Conservation (phyloP, 1,140 invertebrate genomes). For the Zaprionus ghesquierei region DNA sequence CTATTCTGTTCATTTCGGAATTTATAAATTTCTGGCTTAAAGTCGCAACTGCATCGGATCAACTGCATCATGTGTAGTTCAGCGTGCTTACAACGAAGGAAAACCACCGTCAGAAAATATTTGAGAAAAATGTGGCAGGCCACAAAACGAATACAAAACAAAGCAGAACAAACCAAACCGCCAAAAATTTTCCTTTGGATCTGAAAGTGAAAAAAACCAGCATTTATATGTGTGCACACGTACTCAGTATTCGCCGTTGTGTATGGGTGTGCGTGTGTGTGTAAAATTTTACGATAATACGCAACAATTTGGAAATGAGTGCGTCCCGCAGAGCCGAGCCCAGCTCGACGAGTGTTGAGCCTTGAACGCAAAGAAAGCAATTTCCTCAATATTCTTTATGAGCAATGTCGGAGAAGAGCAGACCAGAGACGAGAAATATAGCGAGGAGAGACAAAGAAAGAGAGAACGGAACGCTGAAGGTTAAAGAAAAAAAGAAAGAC, state of each 20-base stretch:
- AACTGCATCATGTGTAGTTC: conserved; percentile 42
- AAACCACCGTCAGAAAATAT: conserved; percentile 49
- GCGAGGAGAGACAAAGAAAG: background rate
- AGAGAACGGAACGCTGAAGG: background rate
- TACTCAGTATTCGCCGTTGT: conserved; percentile 12
- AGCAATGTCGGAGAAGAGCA: conserved; percentile 11
- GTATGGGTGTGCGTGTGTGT: conserved; percentile 44
- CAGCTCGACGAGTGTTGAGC: conserved; percentile 34
- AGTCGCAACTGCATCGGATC: conserved; percentile 36
- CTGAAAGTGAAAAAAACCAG: conserved; percentile 16
- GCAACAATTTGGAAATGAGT: conserved; percentile 76
- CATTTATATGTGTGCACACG: conserved; percentile 60
- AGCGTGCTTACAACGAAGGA: conserved; percentile 27
- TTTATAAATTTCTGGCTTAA: background rate
- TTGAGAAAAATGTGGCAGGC: conserved; percentile 32
- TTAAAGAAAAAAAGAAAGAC: conserved; percentile 4
- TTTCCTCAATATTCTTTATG: conserved; percentile 78
- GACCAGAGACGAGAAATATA: background rate
- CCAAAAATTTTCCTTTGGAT: conserved; percentile 26
- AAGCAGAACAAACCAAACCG: conserved; percentile 16
- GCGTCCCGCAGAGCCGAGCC: conserved; percentile 54
- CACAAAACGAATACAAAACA: conserved; percentile 30
- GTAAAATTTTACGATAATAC: conserved; percentile 77
- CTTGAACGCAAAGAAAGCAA: conserved; percentile 76
- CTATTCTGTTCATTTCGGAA: background rate